These are phyloP conservation scores for Regulus satrapa DNA, from an alignment of 2,113 vertebrate species.

Conservation along the genomic window DNA sequence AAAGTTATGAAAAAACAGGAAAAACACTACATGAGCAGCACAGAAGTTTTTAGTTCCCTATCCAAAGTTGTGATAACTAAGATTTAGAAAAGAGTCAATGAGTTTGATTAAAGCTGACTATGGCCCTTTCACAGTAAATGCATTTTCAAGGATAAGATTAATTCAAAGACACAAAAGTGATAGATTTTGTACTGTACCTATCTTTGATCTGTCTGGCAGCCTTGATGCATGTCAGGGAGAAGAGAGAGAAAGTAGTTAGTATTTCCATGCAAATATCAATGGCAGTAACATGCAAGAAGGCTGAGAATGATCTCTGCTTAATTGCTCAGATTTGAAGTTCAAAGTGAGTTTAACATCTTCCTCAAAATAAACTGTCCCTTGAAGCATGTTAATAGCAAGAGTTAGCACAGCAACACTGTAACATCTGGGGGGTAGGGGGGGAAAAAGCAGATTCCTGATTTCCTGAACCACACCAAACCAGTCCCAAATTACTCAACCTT, in stretches of 20 bases:
- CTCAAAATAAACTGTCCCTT: not conserved
- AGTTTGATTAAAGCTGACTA: not conserved
- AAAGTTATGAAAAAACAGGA: not conserved
- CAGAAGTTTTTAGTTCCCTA: not conserved
- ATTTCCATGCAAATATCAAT: conserved; percentile 77
- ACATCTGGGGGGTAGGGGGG: not conserved
- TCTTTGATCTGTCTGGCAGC: conserved; percentile 96
- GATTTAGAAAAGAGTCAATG: not conserved
- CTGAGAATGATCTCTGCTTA: conserved; percentile 18
- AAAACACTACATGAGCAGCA: not conserved
- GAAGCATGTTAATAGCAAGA: not conserved
- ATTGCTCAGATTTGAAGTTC: conserved; percentile 16
- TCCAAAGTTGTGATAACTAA: not conserved
- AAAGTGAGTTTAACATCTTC: conserved; percentile 7
- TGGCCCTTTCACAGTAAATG: not conserved
- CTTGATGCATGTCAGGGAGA: conserved; percentile 79
- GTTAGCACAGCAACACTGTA: conserved; percentile 26
- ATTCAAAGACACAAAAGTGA: conserved; percentile 57
- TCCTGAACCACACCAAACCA: conserved; percentile 8
- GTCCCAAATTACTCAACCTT: not conserved
- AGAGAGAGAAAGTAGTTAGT: conserved; percentile 83
- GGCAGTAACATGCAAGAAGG: conserved; percentile 71
- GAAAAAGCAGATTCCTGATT: not conserved
- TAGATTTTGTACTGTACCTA: conserved; percentile 84
- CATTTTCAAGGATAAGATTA: conserved; percentile 32